Evolutionary conservation across 1,140 invertebrate genomes (phyloP).

Genomic region (Calephelis virginiensis): DNA sequence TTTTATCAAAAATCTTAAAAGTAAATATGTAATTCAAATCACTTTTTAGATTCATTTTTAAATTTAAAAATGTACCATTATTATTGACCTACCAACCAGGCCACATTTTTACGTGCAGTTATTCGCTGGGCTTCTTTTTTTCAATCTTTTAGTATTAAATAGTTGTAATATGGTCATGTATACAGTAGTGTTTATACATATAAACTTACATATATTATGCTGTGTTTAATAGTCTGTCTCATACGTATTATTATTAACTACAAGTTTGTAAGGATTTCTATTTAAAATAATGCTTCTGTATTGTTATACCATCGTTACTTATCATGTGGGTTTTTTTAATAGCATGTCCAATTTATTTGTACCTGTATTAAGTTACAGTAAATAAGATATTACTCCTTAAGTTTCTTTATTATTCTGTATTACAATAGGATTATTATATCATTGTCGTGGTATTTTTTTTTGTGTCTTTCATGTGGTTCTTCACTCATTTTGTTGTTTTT

Average conservation of each 20-base stretch:
- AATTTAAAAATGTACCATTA: not conserved
- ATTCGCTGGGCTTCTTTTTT: constrained; percentile 6
- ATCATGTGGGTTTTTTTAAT: constrained; percentile 78
- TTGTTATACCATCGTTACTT: constrained; percentile 45
- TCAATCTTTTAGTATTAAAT: constrained; percentile 1
- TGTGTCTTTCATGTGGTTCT: constrained; percentile 50
- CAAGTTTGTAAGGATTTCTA: constrained; percentile 6
- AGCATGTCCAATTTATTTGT: constrained; percentile 53
- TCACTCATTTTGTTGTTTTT: constrained; percentile 56
- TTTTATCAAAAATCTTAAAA: too few relatives aligned
- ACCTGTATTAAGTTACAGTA: constrained; percentile 20
- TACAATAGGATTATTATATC: constrained; percentile 32
- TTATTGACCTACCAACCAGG: not conserved
- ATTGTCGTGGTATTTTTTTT: constrained; percentile 31
- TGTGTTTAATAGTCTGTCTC: not conserved
- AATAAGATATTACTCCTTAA: not conserved
- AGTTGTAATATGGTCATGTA: constrained; percentile 3
- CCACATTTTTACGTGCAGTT: not conserved
- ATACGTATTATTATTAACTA: not conserved
- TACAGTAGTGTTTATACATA: constrained; percentile 1
- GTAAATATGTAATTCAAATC: too few relatives aligned
- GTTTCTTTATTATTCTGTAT: constrained; percentile 31
- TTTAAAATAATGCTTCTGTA: constrained; percentile 14
- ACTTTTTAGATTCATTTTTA: not conserved
- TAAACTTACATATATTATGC: constrained; percentile 2